Percentiles rank a stretch among this genome's conserved stretches.
These are phyloP conservation scores for Lutjanus campechanus DNA, from an alignment of 2,797 vertebrate species.

Conservation along the genomic window DNA sequence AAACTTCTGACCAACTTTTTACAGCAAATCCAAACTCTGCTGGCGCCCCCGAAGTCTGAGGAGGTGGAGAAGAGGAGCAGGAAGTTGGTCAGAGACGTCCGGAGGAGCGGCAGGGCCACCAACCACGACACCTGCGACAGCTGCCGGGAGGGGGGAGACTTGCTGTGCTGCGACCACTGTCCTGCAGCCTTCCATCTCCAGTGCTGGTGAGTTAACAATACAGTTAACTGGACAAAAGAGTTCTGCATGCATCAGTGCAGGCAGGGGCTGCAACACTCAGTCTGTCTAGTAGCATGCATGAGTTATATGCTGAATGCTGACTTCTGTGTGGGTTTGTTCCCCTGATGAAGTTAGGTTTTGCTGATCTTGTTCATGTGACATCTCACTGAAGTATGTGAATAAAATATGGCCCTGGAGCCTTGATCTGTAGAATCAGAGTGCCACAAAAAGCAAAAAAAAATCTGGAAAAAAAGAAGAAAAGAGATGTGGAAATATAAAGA, in stretches of 20 bases:
- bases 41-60: constrained; percentile 96
- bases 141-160: constrained; percentile 96
- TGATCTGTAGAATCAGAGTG: no score
- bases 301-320: neutral
- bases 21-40: constrained; percentile 97
- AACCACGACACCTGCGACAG: constrained; percentile 99
- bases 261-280: no score
- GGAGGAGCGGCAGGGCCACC: constrained; percentile 94
- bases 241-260: neutral
- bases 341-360: neutral
- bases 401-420: no score
- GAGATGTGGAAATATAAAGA: no score
- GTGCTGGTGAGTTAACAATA: constrained; percentile 89
- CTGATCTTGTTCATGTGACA: neutral
- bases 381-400: neutral
- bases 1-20: constrained; percentile 39
- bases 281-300: neutral
- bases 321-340: neutral
- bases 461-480: no score
- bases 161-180: constrained; percentile 97
- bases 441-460: no score
- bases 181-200: constrained; percentile 98
- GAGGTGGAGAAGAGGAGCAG: constrained; percentile 94
- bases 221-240: neutral
- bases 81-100: constrained; percentile 93